Conservation (phyloP, 2,113 vertebrate genomes). For the Mesembrinibis cayennensis region DNA sequence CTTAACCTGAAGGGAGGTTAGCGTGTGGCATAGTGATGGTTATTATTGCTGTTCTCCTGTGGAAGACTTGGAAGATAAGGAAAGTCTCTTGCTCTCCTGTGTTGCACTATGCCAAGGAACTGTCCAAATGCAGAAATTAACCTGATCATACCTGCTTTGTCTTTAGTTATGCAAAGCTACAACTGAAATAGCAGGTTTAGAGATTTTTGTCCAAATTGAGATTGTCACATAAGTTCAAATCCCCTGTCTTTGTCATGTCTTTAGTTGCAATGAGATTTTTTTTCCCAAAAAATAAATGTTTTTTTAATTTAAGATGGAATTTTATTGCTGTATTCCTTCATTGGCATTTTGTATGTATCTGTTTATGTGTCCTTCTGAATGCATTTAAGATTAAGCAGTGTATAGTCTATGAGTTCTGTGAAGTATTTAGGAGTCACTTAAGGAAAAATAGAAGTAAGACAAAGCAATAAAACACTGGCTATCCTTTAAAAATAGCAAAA, state of each 20-base stretch:
- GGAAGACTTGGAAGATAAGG: neutral
- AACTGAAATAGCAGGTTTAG: neutral
- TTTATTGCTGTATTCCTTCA: neutral
- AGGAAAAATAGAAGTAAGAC: neutral
- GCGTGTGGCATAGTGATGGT: neutral
- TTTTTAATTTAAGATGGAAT: neutral
- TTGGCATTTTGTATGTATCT: neutral
- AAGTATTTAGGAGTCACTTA: neutral
- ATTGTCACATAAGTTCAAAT: neutral
- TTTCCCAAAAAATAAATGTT: fast-evolving
- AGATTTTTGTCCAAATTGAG: neutral
- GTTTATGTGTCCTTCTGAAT: neutral
- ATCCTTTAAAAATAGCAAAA: neutral
- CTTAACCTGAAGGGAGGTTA: neutral
- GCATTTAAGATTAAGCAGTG: neutral
- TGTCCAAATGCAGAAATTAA: neutral
- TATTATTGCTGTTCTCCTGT: neutral
- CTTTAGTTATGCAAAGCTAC: neutral
- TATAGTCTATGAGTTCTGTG: neutral
- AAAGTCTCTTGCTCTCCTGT: neutral
- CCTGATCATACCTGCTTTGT: neutral
- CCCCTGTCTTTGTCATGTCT: neutral
- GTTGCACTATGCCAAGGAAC: neutral
- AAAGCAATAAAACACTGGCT: neutral
- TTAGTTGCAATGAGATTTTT: neutral